These are phyloP conservation scores for Caenorhabditis sp. DNA, from an alignment of 2,888 invertebrate genomes.

Conservation along the genomic window DNA sequence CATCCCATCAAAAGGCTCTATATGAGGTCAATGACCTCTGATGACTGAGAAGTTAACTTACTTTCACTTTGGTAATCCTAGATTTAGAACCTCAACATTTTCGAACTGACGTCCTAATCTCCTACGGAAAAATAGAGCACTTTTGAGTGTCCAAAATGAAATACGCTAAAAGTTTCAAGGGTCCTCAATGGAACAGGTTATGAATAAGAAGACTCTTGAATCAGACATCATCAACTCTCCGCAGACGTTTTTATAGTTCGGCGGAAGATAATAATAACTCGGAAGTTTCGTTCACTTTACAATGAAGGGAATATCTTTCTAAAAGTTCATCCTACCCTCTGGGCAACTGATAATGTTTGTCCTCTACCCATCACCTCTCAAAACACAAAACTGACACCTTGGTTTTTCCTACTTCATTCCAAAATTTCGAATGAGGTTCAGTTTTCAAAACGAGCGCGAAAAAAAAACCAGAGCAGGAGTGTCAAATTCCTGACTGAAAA, in stretches of 20 bases:
- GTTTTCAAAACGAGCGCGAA: not conserved
- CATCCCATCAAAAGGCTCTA: too few species aligned
- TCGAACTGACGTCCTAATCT: too few species aligned
- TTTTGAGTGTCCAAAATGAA: too few species aligned
- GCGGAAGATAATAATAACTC: too few species aligned
- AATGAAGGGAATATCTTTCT: not conserved
- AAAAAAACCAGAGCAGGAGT: constrained; percentile 35
- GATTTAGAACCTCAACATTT: too few species aligned
- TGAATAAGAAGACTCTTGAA: not conserved
- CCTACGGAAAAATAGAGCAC: too few species aligned
- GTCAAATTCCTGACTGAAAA: constrained; percentile 37
- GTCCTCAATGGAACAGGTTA: not conserved
- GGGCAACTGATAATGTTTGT: constrained; percentile 28
- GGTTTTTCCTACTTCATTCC: constrained; percentile 1
- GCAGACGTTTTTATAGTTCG: too few species aligned
- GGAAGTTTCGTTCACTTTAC: not conserved
- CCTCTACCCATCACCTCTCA: not conserved
- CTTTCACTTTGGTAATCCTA: too few species aligned
- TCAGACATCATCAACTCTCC: too few species aligned
- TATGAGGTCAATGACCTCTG: too few species aligned
- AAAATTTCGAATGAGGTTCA: not conserved
- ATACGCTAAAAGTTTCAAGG: not conserved
- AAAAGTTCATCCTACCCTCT: constrained; percentile 25
- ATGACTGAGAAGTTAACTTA: too few species aligned
- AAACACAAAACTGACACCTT: constrained; percentile 49